Percentiles rank a stretch among this genome's conserved stretches.
Evolutionary conservation across 2,797 vertebrate species (phyloP).

Genomic region (Dryobates pubescens): DNA sequence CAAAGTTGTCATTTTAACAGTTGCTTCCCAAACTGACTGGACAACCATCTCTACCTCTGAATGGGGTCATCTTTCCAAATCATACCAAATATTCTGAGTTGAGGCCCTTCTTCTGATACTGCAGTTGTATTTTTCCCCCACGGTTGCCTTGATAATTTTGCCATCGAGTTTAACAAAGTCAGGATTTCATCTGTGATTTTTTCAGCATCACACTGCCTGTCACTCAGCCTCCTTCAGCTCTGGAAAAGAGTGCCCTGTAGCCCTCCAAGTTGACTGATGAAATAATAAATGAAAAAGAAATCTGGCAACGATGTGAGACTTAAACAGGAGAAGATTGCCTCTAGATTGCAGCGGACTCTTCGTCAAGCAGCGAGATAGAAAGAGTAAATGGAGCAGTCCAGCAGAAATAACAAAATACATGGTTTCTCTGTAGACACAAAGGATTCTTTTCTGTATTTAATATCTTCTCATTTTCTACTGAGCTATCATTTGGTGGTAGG

Average conservation of each 20-base stretch:
- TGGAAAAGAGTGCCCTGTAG: neutral
- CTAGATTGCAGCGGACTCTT: neutral
- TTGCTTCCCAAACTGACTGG: neutral
- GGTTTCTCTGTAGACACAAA: neutral
- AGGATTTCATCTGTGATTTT: constrained; percentile 30
- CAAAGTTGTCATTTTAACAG: neutral
- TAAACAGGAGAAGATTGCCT: constrained; percentile 6
- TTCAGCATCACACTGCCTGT: neutral
- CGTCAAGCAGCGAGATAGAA: neutral
- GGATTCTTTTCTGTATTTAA: neutral
- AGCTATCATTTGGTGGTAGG: neutral
- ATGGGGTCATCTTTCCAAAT: neutral
- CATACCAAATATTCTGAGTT: neutral
- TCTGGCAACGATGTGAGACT: neutral
- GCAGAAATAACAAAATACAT: neutral
- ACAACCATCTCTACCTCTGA: neutral
- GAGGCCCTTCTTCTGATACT: neutral
- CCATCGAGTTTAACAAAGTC: neutral
- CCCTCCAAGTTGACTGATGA: neutral
- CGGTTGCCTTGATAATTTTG: constrained; percentile 8
- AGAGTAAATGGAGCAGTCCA: constrained; percentile 25
- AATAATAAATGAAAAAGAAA: neutral
- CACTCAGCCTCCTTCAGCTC: neutral
- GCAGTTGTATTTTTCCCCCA: neutral
- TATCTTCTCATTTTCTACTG: neutral